Percentiles rank a stretch among this genome's conserved stretches.
Evolutionary conservation across 2,113 vertebrate genomes (phyloP).

Genomic region (Xyrauchen texanus): DNA sequence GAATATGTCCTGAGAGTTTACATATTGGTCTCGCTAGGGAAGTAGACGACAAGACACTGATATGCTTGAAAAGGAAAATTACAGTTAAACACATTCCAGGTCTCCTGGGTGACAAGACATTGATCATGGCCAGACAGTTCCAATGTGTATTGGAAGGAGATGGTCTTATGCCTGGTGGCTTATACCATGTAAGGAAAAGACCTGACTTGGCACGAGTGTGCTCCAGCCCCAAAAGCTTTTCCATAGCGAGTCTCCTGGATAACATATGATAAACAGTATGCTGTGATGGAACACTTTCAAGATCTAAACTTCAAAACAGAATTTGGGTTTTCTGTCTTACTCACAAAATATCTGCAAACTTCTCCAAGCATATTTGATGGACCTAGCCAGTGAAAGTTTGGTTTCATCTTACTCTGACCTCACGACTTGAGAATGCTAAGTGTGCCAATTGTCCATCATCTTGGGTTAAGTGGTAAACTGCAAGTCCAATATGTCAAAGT

Average conservation of each 20-base stretch:
- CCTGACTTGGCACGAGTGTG: constrained; percentile 61
- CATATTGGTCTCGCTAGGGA: not conserved
- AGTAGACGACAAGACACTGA: not conserved
- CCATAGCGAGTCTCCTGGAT: constrained; percentile 57
- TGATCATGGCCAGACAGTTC: not conserved
- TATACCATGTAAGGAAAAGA: constrained; percentile 76
- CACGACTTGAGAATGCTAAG: constrained; percentile 33
- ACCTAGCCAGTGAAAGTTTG: not conserved
- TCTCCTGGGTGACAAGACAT: constrained; percentile 48
- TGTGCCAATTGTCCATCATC: constrained; percentile 28
- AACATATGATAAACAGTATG: constrained; percentile 58
- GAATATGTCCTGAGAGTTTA: too few relatives aligned
- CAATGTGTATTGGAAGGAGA: constrained; percentile 45
- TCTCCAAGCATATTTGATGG: constrained; percentile 1
- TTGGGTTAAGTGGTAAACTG: constrained; percentile 6
- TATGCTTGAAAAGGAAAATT: constrained; percentile 14
- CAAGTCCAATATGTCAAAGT: not conserved
- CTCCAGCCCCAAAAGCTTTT: too few relatives aligned
- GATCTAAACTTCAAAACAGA: constrained; percentile 27
- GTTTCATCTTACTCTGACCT: constrained; percentile 37
- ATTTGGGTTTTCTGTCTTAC: not conserved
- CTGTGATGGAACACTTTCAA: constrained; percentile 41
- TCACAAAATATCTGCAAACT: constrained; percentile 34
- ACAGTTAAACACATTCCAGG: constrained; percentile 52
- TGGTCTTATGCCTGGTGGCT: constrained; percentile 54